Base-by-base conservation (phyloP, 2,888 invertebrate genomes). In the Epirrhoe alternata region DNA sequence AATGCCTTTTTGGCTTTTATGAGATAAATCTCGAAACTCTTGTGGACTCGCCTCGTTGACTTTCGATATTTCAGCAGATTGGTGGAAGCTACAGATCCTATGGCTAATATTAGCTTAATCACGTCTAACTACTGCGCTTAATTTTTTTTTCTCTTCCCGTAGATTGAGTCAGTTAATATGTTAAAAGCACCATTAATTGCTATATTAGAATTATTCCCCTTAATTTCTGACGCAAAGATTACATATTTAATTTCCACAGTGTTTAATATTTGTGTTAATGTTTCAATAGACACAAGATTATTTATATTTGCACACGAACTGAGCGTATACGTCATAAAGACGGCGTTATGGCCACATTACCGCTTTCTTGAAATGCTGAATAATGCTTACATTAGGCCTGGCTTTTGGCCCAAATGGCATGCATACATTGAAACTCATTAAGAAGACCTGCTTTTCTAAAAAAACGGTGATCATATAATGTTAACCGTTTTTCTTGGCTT, bases 301-400 rank as follows among this genome's bases (percentile, higher is more conserved):
- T 61, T 16, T 35, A 35, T 47, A 54, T 60, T 47, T 60, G 42
- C 53, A 52, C 33, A 12, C 12, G 16, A 57, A 33, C 49, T 17
- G 60, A 38, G 52, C 53, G 49, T 42, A 47, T 54, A 57, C 24
- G n/a, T 63, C 45, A 63, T 57, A 58, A 63, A 57, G 17, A 52
- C 56, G n/a, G 51, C 52, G 45, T 57, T 51, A 57, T 45, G 45
- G 33, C 45, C 10, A 63, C 52, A 57, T 63, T 63, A 63, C 52
- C 63, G 57, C 33, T 52, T 47, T 57, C 57, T 58, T 53, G 57
- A 52, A 63, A 63, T 12, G 57, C 52, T 52, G 63, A 63, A 35
- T 63, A 52, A 63, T 52, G 52, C 30, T 57, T 17, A 63, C 63
- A 63, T 57, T 63, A 63, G 63, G 63, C 63, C 45, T 52, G 47